Conservation (phyloP, 1,140 invertebrate genomes). For the Drosophila melanogaster region Release_6_plus_ISO1_MT NT_033777.3:24567501-24568000, state of each 20-base stretch:
- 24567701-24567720: conserved; percentile 53
- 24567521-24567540: too few relatives aligned
- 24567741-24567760: conserved; percentile 49
- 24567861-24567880: conserved; percentile 13
- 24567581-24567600: not conserved
- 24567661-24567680: conserved; percentile 32
- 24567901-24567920: conserved; percentile 16
- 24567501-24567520: too few relatives aligned
- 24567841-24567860: conserved; percentile 7
- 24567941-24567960: conserved; percentile 1
- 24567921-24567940: conserved; percentile 11
- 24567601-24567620: not conserved
- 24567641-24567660: conserved; percentile 24
- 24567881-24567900: conserved; percentile 21
- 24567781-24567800: conserved; percentile 51
- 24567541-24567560: not conserved
- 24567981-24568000: conserved; percentile 16
- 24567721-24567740: conserved; percentile 74
- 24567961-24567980: not conserved
- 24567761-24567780: conserved; percentile 41
- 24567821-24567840: conserved; percentile 55
- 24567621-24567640: conserved; percentile 1
- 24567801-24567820: conserved; percentile 69
- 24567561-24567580: not conserved
- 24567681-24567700: conserved; percentile 53